Evolutionary conservation across 2,113 vertebrate genomes (phyloP).

Genomic region (Dipodomys ordii): DNA sequence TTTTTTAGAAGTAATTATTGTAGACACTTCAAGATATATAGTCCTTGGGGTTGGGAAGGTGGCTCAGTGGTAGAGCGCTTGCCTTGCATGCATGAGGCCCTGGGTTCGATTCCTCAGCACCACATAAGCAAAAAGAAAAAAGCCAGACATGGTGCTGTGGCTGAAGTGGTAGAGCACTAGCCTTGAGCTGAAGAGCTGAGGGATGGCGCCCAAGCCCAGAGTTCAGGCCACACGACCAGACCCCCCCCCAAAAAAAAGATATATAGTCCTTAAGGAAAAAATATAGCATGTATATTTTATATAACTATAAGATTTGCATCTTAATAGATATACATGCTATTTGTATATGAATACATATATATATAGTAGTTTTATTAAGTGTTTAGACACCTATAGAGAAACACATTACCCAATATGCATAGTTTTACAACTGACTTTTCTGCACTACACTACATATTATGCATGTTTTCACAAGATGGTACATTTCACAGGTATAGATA

Average conservation of each 20-base stretch:
- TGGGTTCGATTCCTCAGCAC: too few relatives aligned
- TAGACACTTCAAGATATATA: neutral
- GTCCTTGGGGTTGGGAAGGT: neutral
- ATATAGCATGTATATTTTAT: neutral
- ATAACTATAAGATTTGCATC: neutral
- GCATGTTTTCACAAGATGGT: neutral
- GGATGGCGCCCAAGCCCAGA: too few relatives aligned
- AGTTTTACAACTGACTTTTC: conserved; percentile 6
- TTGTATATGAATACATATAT: neutral
- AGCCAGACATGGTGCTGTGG: too few relatives aligned
- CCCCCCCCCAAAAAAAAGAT: neutral
- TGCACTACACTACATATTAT: neutral
- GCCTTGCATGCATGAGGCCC: too few relatives aligned
- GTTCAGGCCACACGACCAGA: too few relatives aligned
- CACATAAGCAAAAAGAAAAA: too few relatives aligned
- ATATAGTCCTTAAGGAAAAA: neutral
- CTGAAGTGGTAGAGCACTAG: too few relatives aligned
- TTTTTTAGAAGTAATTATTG: neutral
- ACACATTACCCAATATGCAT: neutral
- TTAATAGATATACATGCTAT: neutral
- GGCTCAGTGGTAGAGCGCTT: too few relatives aligned
- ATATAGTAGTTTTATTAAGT: neutral
- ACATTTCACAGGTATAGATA: neutral
- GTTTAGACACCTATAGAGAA: neutral
- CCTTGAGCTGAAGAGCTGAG: too few relatives aligned